These are phyloP conservation scores for Scaptomyza caliginosa DNA, from an alignment of 2,888 invertebrate species.

Conservation along the genomic window DNA sequence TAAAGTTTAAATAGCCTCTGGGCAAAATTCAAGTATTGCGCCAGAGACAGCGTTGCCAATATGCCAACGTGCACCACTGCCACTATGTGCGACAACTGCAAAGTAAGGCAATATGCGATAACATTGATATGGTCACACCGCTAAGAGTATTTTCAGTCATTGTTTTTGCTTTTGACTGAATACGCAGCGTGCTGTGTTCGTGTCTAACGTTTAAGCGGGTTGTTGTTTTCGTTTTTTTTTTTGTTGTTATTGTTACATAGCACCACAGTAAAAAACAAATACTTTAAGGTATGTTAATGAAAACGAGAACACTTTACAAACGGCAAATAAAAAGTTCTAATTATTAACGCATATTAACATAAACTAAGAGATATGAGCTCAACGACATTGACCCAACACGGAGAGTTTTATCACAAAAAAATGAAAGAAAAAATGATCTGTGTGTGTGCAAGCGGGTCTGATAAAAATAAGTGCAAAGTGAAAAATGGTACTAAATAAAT, in stretches of 20 bases:
- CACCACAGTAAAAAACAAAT: constrained; percentile 60
- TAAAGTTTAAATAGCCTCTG: background rate
- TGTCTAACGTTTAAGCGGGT: constrained; percentile 41
- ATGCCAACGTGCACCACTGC: background rate
- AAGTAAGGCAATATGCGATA: background rate
- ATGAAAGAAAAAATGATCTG: constrained; percentile 7
- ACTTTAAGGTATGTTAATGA: constrained; percentile 63
- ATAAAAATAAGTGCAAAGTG: constrained; percentile 51
- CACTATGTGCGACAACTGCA: background rate
- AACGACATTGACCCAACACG: constrained; percentile 23
- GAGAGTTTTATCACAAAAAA: constrained; percentile 20
- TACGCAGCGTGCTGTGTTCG: constrained; percentile 38
- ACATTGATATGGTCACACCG: constrained; percentile 9
- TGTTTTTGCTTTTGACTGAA: constrained; percentile 47
- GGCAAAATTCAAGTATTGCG: constrained; percentile 6
- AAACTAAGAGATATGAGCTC: background rate
- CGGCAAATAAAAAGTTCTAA: constrained; percentile 48
- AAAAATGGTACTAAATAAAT: constrained; percentile 56
- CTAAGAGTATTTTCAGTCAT: constrained; percentile 33
- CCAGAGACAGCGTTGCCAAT: constrained; percentile 16
- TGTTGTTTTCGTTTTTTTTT: constrained; percentile 64
- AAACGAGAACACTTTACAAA: constrained; percentile 42
- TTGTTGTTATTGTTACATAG: constrained; percentile 58
- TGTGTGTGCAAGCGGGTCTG: constrained; percentile 17
- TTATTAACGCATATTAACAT: constrained; percentile 18